Evolutionary conservation across 2,113 vertebrate genomes (phyloP), one percentile per base, ranked within the genome.

Genomic region (Paradoxurus hermaphroditus): DNA sequence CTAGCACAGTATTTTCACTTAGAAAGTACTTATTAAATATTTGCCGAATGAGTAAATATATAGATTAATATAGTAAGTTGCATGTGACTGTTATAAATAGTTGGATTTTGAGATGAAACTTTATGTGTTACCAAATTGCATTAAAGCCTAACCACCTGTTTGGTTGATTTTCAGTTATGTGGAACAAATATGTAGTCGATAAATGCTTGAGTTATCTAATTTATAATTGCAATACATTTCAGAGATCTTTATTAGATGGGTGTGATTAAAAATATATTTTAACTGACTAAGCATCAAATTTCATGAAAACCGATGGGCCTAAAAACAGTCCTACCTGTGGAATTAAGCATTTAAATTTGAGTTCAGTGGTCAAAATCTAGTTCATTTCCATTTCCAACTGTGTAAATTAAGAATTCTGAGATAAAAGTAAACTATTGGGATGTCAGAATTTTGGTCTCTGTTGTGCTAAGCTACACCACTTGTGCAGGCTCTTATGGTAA

Each of bases 41-140:
- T 90, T 97, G 36, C 46, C 88, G 78, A 92, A 62, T 96, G 36
- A 92, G 10, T 70, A 84, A 90, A 78, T 94, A 27, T 15, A 56
- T 68, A 49, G 2, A 34, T 65, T 36, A 86, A 27, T 79, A 29
- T 90, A 85, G 12, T 82, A 91, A 73, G 1, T 46, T 92, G 19
- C 19, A 83, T 84, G 83, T 95, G 11, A 25, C 39, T 77, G 1
- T 92, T 90, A 78, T 2, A 77, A 86, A n/a, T 79, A 75, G 25
- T 36, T 95, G 36, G 15, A 12, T 88, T 68, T 96, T 65, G 36
- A 7, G 36, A 67, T 81, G 21, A 53, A 68, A 83, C 92, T 93
- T 86, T 89, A 85, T 81, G 25, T 90, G n/a, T 73, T 91, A 72
- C 3, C 86, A 86, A 94, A 63, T 78, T 68, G 9, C 34, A 51